Base-by-base conservation (phyloP, 2,113 vertebrate species). In the Phrynosoma blainvillii region DNA sequence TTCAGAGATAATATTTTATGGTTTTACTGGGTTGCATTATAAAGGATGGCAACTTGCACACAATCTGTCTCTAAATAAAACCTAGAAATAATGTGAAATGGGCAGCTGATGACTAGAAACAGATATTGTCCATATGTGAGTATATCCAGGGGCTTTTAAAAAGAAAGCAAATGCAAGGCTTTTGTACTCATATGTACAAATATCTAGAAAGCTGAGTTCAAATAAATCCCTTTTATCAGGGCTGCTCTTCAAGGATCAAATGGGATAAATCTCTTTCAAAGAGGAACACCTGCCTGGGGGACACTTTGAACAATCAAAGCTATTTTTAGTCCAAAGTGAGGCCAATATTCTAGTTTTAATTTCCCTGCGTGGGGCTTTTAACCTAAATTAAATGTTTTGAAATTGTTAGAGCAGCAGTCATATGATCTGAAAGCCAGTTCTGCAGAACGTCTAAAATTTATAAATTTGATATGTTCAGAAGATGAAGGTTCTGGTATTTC, bases 351-450 rank as follows among this genome's bases (percentile, higher is more conserved):
- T 82, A 66, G 21, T 82, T 82, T 14, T 75, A 66, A 21, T 76
- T 27, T 30, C 32, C 52, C 32, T 47, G 21, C 7, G 52, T 66
- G 59, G 74, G 10, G 30, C 62, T 86, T 79, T 76, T 82, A 87
- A 82, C 81, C 87, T 77, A 66, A 83, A 83, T 88, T n/a, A 79
- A 82, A 13, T 68, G 30, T 71, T 75, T 54, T 40, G 62, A 83
- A 82, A 82, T 66, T 27, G 42, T 10, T 79, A 66, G 11, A 77
- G 62, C 30, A 68, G 16, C 4, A 84, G 1, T 2, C 16, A 30
- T 25, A 25, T n/a, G 11, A 42, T 76, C n/a, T 40, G 14, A 75
- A 88, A 77, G 66, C 68, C 30, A 52, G 40, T n/a, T n/a, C 36
- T 68, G 59, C 40, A 77, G 40, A 62, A 18, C 54, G 13, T 73